A percentile compares a stretch with the other conserved stretches of the same genome.
These are phyloP conservation scores for Sebastes cheni DNA, from an alignment of 2,797 vertebrate genomes.

Conservation along the genomic window DNA sequence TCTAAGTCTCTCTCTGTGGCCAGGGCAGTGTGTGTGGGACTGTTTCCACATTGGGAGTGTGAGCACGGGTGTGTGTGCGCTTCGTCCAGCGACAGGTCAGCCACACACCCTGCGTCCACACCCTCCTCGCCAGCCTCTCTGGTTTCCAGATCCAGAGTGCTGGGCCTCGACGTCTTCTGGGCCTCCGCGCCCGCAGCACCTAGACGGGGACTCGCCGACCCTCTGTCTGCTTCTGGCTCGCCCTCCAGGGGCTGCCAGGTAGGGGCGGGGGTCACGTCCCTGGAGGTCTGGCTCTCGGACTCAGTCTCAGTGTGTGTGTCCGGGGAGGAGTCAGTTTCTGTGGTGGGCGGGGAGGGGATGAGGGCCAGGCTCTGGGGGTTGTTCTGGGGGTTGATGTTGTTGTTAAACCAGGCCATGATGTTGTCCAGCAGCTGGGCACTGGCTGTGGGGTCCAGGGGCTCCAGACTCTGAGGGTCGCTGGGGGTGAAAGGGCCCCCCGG, in stretches of 20 bases:
- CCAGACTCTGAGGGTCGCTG: constrained; percentile 86
- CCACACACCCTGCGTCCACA: constrained; percentile 55
- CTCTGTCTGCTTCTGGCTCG: constrained; percentile 39
- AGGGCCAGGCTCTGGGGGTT: constrained; percentile 92
- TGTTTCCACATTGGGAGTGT: constrained; percentile 41
- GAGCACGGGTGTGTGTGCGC: constrained; percentile 57
- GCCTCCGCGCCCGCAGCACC: not conserved
- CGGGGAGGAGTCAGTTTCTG: constrained; percentile 75
- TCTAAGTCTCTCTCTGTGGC: constrained; percentile 57
- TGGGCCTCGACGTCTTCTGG: constrained; percentile 45
- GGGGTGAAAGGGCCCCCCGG: constrained; percentile 83
- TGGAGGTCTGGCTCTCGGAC: constrained; percentile 58
- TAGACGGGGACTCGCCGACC: not conserved
- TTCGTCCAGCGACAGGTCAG: constrained; percentile 75
- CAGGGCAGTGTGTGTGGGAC: constrained; percentile 49
- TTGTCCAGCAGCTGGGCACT: constrained; percentile 97
- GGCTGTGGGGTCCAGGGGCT: constrained; percentile 88
- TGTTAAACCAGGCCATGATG: constrained; percentile 99
- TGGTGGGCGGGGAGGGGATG: constrained; percentile 81
- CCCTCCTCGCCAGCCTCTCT: constrained; percentile 36
- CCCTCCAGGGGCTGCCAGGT: constrained; percentile 77
- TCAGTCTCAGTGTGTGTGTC: constrained; percentile 69
- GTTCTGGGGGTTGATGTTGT: constrained; percentile 98
- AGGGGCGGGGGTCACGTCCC: constrained; percentile 29
- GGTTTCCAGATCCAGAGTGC: constrained; percentile 63